phyloP scores from a whole-genome alignment of 2,888 invertebrate genomes.

The Diloba caeruleocephala region DNA sequence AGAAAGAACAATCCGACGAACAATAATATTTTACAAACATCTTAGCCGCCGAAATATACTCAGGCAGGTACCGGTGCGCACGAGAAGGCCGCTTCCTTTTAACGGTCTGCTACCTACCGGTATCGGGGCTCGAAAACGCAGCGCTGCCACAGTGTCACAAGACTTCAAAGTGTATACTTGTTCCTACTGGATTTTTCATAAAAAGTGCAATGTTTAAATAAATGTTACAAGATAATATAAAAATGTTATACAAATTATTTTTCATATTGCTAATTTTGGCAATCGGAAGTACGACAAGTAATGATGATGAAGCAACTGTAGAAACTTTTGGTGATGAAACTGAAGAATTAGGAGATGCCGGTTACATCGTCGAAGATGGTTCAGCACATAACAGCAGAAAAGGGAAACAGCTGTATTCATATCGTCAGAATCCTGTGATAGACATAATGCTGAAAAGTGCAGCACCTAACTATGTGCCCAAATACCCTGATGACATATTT shows the following conservation, averaged over 20 bases:
- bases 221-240: background rate
- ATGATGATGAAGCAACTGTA: constrained; percentile 39
- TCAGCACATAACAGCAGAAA: constrained; percentile 33
- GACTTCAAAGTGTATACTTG: constrained; percentile 14
- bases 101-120: constrained; percentile 29
- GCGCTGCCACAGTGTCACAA: constrained; percentile 16
- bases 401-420: constrained; percentile 58
- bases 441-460: constrained; percentile 65
- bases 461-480: constrained; percentile 54
- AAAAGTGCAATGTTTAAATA: constrained; percentile 8
- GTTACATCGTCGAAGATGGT: constrained; percentile 3
- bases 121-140: constrained; percentile 8
- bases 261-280: constrained; percentile 22
- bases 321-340: constrained; percentile 25
- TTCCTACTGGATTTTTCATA: background rate
- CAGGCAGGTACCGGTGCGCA: constrained; percentile 18
- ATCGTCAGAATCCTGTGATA: constrained; percentile 62
- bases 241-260: constrained; percentile 33
- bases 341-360: constrained; percentile 7
- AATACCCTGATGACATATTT: constrained; percentile 65
- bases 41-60: no score
- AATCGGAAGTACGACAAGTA: constrained; percentile 10
- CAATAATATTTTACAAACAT: no score
- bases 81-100: constrained; percentile 14
- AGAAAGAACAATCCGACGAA: no score